These are phyloP conservation scores for Pseudotriccus pelzelni DNA, from an alignment of 2,797 vertebrate genomes.

Conservation along the genomic window DNA sequence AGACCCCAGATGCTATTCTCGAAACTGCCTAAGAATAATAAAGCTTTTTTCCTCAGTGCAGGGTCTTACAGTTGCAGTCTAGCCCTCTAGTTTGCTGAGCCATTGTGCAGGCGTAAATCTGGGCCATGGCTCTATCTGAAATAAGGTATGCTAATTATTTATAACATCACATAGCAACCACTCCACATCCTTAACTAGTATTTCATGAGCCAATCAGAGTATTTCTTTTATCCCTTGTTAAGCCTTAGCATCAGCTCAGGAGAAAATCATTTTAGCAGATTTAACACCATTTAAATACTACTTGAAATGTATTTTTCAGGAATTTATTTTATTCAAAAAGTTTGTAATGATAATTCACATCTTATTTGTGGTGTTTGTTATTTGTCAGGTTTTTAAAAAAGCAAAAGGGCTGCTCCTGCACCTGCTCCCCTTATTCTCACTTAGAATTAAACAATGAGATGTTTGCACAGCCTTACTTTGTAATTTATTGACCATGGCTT, in stretches of 20 bases:
- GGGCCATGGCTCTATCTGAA: conserved; percentile 53
- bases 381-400: background rate
- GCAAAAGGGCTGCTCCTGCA: background rate
- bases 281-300: conserved; percentile 56
- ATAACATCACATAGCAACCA: conserved; percentile 60
- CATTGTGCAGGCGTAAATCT: conserved; percentile 42
- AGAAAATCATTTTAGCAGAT: conserved; percentile 67
- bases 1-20: conserved; percentile 29
- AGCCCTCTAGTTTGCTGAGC: conserved; percentile 47
- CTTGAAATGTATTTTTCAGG: conserved; percentile 55
- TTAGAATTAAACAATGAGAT: conserved; percentile 14
- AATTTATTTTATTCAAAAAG: conserved; percentile 42
- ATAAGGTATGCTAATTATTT: conserved; percentile 70
- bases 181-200: conserved; percentile 57
- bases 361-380: background rate
- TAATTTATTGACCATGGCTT: conserved; percentile 38
- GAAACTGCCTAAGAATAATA: conserved; percentile 26
- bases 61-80: conserved; percentile 18
- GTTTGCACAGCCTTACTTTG: background rate
- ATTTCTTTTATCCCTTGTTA: conserved; percentile 64
- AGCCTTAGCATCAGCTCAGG: conserved; percentile 52
- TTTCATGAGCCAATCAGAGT: conserved; percentile 61
- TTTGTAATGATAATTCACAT: background rate
- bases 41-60: conserved; percentile 9
- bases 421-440: background rate